phyloP scores from a whole-genome alignment of 2,113 vertebrate species.

The Menidia beryllina region DNA sequence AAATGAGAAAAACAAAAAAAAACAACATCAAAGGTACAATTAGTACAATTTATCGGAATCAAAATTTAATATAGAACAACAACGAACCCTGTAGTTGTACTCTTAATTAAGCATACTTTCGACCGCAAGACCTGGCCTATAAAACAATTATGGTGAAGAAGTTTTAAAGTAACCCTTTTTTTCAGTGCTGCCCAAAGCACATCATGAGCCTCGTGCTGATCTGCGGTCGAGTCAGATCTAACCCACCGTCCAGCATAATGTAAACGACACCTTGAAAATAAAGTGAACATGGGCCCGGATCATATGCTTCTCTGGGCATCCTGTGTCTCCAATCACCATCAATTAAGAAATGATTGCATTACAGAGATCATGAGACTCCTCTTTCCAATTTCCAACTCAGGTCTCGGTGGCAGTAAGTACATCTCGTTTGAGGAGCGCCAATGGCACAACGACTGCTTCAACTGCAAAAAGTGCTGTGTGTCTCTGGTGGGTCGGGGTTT shows the following conservation, averaged over 20 bases:
- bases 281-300: neutral
- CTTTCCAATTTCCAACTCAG: slow-evolving; percentile 68
- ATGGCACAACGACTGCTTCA: slow-evolving; percentile 98
- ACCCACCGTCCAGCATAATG: neutral
- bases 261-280: neutral
- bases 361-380: slow-evolving; percentile 48
- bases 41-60: too few species aligned
- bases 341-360: slow-evolving; percentile 57
- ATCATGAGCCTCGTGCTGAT: neutral
- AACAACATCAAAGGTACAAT: too few species aligned
- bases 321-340: slow-evolving; percentile 35
- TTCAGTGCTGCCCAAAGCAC: neutral
- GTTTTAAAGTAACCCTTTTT: slow-evolving; percentile 1
- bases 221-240: neutral
- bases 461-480: slow-evolving; percentile 92
- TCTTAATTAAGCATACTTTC: neutral
- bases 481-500: slow-evolving; percentile 95
- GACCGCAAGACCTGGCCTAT: neutral
- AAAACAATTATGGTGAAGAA: neutral
- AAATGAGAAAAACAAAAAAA: too few species aligned
- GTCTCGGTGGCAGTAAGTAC: slow-evolving; percentile 94
- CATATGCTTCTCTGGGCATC: slow-evolving; percentile 15
- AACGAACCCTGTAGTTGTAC: neutral
- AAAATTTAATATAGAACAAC: neutral
- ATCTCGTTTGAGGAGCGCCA: slow-evolving; percentile 97